Conservation (phyloP, 2,888 invertebrate species). For the Cheilosia impressa region DNA sequence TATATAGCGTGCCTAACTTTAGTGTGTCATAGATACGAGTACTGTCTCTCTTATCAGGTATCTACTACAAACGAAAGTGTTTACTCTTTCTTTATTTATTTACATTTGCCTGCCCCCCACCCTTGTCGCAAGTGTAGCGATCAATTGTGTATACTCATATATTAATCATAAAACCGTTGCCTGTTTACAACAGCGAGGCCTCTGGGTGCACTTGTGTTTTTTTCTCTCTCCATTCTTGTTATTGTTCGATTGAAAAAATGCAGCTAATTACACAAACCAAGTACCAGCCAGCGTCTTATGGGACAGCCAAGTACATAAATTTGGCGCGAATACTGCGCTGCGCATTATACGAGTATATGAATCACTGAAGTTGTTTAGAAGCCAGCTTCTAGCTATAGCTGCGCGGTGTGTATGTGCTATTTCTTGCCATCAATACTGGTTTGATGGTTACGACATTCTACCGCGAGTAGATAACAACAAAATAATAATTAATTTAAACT, state of each 20-base stretch:
- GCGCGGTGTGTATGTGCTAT: conserved; percentile 16
- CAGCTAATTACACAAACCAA: conserved; percentile 62
- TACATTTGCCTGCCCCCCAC: not conserved
- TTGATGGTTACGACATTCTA: conserved; percentile 72
- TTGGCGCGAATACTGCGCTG: conserved; percentile 67
- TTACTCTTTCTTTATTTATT: conserved; percentile 23
- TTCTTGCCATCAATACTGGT: conserved; percentile 56
- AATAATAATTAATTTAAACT: conserved; percentile 66
- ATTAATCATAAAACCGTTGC: conserved; percentile 18
- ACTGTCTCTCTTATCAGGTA: conserved; percentile 46
- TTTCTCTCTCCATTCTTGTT: conserved; percentile 11
- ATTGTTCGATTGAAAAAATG: conserved; percentile 31
- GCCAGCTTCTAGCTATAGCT: not conserved
- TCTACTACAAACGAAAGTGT: conserved; percentile 33
- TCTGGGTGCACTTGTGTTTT: not conserved
- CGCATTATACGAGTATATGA: conserved; percentile 44
- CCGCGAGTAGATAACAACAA: conserved; percentile 64
- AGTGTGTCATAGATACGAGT: conserved; percentile 43
- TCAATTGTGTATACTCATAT: conserved; percentile 26
- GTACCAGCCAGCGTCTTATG: conserved; percentile 42
- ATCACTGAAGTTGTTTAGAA: conserved; percentile 61
- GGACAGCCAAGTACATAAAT: conserved; percentile 7
- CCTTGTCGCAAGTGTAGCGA: conserved; percentile 1
- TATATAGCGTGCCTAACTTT: conserved; percentile 35
- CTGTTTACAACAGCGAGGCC: conserved; percentile 2